Conservation (phyloP, 2,888 invertebrate genomes). For the Pseudoips prasinana region DNA sequence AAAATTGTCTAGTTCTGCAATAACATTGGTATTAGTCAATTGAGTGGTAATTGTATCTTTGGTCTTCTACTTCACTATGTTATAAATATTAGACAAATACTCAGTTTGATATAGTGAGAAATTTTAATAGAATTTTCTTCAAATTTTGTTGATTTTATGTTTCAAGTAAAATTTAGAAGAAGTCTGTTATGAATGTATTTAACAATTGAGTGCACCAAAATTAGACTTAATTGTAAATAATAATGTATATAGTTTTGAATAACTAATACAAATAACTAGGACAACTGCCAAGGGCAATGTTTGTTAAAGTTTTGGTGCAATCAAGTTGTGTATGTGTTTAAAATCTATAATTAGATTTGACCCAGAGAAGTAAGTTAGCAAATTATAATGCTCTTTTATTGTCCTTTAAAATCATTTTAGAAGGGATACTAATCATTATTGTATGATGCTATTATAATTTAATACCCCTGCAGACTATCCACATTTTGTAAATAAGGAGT, state of each 20-base stretch:
- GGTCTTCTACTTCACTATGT: slow-evolving; percentile 32
- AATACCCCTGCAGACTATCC: slow-evolving; percentile 13
- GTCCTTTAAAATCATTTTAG: slow-evolving; percentile 1
- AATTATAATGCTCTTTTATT: slow-evolving; percentile 9
- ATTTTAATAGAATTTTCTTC: slow-evolving; percentile 26
- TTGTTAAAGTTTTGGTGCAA: slow-evolving; percentile 24
- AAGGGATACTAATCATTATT: slow-evolving; percentile 1
- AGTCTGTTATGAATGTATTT: not conserved
- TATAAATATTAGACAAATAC: slow-evolving; percentile 49
- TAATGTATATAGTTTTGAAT: slow-evolving; percentile 9
- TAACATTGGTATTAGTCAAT: slow-evolving; percentile 50
- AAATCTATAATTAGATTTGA: slow-evolving; percentile 4
- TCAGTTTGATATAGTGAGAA: slow-evolving; percentile 47
- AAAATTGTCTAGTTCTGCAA: slow-evolving; percentile 41
- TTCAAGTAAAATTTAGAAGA: too few species aligned
- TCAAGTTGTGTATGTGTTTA: slow-evolving; percentile 13
- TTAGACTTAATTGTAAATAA: slow-evolving; percentile 15
- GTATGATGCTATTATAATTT: slow-evolving; percentile 17
- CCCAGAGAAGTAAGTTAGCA: slow-evolving; percentile 10
- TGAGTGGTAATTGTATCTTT: slow-evolving; percentile 45
- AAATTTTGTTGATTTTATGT: slow-evolving; percentile 6
- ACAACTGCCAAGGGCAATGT: slow-evolving; percentile 3
- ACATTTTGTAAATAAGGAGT: slow-evolving; percentile 31
- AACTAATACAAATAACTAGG: slow-evolving; percentile 7
- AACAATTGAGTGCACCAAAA: slow-evolving; percentile 24